Conservation (phyloP, 2,888 invertebrate genomes). For the Exephanes ischioxanthus region DNA sequence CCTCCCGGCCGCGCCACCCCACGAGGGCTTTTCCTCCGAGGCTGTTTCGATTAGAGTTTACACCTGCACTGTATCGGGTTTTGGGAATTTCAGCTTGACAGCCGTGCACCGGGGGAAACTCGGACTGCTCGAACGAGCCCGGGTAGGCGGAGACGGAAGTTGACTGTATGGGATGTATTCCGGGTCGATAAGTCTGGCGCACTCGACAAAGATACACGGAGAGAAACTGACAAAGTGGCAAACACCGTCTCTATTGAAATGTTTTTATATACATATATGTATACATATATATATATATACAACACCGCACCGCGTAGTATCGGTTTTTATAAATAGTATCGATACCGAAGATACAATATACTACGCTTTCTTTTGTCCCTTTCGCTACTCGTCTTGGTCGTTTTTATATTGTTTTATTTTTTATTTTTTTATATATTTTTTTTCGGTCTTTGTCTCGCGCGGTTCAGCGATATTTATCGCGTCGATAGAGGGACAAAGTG, state of each 20-base stretch:
- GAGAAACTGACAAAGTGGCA: conserved; percentile 18
- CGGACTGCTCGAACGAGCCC: conserved; percentile 12
- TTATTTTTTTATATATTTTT: background rate
- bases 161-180: conserved; percentile 26
- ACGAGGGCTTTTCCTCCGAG: conserved; percentile 30
- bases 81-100: conserved; percentile 37
- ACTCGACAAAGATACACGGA: conserved; percentile 31
- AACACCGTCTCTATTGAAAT: conserved; percentile 15
- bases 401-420: background rate
- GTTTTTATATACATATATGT: conserved; percentile 9
- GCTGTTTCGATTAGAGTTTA: conserved; percentile 47
- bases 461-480: conserved; percentile 59
- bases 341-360: conserved; percentile 32
- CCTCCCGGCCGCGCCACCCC: conserved; percentile 13
- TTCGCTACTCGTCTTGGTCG: conserved; percentile 1
- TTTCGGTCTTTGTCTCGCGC: conserved; percentile 29
- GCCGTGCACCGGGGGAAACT: conserved; percentile 15
- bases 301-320: background rate
- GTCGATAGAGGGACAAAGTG: conserved; percentile 58
- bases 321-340: conserved; percentile 28
- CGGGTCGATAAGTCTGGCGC: conserved; percentile 33
- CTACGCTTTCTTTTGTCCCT: conserved; percentile 1
- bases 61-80: conserved; percentile 47
- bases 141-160: conserved; percentile 12
- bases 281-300: background rate